Base-by-base conservation (phyloP, 2,888 invertebrate species). In the Melieria picta region DNA sequence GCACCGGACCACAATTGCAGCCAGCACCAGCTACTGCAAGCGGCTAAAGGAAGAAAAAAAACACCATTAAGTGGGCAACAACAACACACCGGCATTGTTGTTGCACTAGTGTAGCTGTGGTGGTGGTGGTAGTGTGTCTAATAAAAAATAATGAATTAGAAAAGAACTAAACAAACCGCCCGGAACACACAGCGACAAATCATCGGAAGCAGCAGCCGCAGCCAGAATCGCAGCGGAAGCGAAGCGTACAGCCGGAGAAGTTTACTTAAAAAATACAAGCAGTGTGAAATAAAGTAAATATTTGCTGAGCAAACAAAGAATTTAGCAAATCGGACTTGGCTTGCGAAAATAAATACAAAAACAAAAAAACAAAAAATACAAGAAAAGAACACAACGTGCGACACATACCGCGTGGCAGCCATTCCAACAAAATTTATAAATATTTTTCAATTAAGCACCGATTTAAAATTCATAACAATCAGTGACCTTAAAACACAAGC, bases 201-300 rank as follows among this genome's bases (percentile, higher is more conserved):
- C 30, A 30, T 30, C 30, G 30, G 30, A 30, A 48, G 67, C 60
- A 60, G 60, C 50, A n/a, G 48, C 16, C 48, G 9, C 13, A n/a
- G 50, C 52, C 13, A 55, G 60, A 48, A 6, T 60, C 13, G 48
- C 9, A 5, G 13, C 30, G 60, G 58, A 60, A 48, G 58, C 60
- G 60, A 58, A 58, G 48, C 66, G 58, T 58, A 66, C 48, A 4
- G 11, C 45, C 42, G 11, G 16, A 42, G 65, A 57, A 55, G 72
- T 68, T 72, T 68, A 65, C 64, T 64, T 72, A 64, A 52, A 68
- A 72, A 72, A 72, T 68, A 65, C 47, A 65, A 68, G 61, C 65
- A 62, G 62, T 30, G 72, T 65, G 61, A 72, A 72, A 72, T 69
- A 65, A 72, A 69, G 60, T 72, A 72, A 72, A 72, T 72, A 72